A percentile compares a stretch with the other conserved stretches of the same genome.
phyloP scores from a whole-genome alignment of 2,113 vertebrate species.

The Carollia perspicillata region DNA sequence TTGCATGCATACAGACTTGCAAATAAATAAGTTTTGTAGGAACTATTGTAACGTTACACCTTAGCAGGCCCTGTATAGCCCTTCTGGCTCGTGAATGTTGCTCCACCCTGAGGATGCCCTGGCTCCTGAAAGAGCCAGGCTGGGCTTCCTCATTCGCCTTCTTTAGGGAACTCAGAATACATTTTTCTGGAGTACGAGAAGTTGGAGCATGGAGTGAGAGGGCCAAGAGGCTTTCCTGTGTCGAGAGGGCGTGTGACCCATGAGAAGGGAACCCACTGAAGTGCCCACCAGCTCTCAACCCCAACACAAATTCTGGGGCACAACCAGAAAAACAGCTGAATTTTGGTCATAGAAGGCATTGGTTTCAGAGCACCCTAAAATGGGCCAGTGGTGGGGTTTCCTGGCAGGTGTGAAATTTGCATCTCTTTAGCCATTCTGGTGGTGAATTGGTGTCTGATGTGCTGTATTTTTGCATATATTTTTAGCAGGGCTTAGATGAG shows the following conservation, averaged over 20 bases:
- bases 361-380: neutral
- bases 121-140: neutral
- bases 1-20: neutral
- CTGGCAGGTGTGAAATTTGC: neutral
- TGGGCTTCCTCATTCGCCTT: fast-evolving
- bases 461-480: neutral
- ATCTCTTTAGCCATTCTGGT: neutral
- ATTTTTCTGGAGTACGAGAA: too few species aligned
- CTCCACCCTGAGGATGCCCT: neutral
- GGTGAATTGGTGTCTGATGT: neutral
- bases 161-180: neutral
- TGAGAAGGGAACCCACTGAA: neutral
- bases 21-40: neutral
- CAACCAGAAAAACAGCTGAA: neutral
- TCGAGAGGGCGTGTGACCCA: neutral
- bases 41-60: neutral
- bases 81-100: too few species aligned
- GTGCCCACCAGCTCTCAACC: neutral
- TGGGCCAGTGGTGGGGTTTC: neutral
- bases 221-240: neutral
- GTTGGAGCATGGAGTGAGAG: neutral
- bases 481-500: neutral
- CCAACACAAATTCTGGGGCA: neutral
- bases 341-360: neutral
- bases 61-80: neutral